Evolutionary conservation across 1,140 invertebrate genomes (phyloP), one percentile per base, ranked within the genome.

Genomic region (Euglossa dilemma): DNA sequence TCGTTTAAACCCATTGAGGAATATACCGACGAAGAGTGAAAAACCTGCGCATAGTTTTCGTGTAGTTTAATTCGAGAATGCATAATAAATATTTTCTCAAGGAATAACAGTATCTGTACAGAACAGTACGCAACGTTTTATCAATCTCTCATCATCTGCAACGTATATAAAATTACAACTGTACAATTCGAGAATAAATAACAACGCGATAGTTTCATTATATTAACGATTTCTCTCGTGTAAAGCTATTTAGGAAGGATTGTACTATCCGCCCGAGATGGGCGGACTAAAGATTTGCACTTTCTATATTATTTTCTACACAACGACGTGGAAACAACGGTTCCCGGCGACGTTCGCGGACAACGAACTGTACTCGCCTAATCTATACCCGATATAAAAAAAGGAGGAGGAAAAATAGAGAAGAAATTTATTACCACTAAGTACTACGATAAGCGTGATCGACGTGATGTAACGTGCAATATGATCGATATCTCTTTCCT

Each of bases 131-230:
- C 45, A 83, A 81, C 59, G 52, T 36, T 61, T 71, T 20, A 61
- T 28, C 43, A 59, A 16, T 36, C 7, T 67, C 52, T 52, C 25
- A 69, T 61, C 59, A 45, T 72, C 61, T n/a, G 16, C 61, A 61
- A 76, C 57, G 56, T 64, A 70, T 78, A 79, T 64, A 79, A 83
- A 67, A 79, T 74, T 82, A 75, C 80, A 82, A 82, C 52, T 85
- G 45, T 86, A 72, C 82, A 72, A 80, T 86, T 87, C 52, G 59
- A 84, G 47, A 87, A 87, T 87, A 87, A 87, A 87, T 87, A 87
- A 80, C 74, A 54, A 71, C 74, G n/a, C 20, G 79, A 64, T 70
- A 61, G 18, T 23, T 61, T 28, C 57, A 47, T 76, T 70, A n/a
- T n/a, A 47, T 18, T 76, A 69, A 50, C 45, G 7, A 18, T 59